Base-by-base conservation (phyloP, 2,888 invertebrate species). In the Acronicta leporina region DNA sequence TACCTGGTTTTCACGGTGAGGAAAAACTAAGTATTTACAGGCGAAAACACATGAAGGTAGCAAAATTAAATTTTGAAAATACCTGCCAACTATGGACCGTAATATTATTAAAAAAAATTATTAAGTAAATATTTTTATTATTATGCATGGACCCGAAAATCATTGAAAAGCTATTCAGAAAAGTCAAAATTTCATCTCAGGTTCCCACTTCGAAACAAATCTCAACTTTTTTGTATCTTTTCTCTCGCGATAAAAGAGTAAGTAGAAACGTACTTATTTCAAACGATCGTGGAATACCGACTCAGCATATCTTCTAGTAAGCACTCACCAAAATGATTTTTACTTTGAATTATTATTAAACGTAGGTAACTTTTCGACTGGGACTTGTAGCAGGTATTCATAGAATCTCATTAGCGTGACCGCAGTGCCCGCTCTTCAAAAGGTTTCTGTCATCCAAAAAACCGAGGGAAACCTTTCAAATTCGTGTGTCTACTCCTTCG, bases 371-470 rank as follows among this genome's bases (percentile, higher is more conserved):
- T 53, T 63, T 63, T 53, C 33, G 20, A 30, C 38, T 35, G 42
- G 27, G 59, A 63, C 53, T 35, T 56, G 13, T 42, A 38, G 41
- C 3, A 27, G 40, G 38, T 53, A 72, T 72, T 72, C 64, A 53
- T 68, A 59, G 56, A 68, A 72, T 64, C 61, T 42, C 63, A 68
- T 72, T 72, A 72, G 53, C 44, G 50, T 30, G 40, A 38, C 40
- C 45, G 54, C 40, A 47, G 35, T 15, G 35, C 4, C 30, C 40
- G 44, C 45, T 52, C 45, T 52, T 42, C 20, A 43, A 54, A 50
- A 47, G 44, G 27, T 61, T 71, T 63, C 55, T 45, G 62, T 56
- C 53, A 53, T 57, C 35, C 30, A 38, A 47, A 56, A 50, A 71
- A 40, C 38, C 52, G 48, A 56, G 41, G 45, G 42, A 56, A 57